Percentiles rank a stretch among this genome's conserved stretches.
Conservation (phyloP, 2,888 invertebrate genomes). For the Pycnomerus fuliginosus region DNA sequence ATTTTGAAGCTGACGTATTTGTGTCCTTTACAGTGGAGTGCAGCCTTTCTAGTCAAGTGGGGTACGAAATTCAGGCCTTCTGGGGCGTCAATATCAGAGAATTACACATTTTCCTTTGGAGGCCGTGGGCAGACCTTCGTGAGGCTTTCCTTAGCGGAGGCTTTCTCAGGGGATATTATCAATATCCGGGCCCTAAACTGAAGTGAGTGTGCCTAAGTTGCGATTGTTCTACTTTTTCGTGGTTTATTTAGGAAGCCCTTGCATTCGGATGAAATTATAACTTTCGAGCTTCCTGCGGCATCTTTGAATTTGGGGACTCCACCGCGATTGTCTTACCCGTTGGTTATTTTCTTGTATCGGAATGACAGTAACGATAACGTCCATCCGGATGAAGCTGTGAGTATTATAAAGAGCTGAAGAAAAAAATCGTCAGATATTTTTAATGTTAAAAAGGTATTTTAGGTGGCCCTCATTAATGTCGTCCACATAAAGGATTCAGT, state of each 20-base stretch:
- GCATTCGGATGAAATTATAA: constrained; percentile 66
- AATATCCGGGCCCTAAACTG: constrained; percentile 44
- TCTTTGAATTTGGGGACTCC: constrained; percentile 70
- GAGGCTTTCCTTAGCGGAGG: constrained; percentile 63
- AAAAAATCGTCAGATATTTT: too few species aligned
- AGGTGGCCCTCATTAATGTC: constrained; percentile 81
- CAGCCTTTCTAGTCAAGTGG: constrained; percentile 72
- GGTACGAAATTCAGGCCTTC: constrained; percentile 71
- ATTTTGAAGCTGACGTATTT: too few species aligned
- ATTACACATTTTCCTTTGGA: constrained; percentile 74
- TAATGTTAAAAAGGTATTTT: too few species aligned
- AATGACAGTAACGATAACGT: constrained; percentile 61
- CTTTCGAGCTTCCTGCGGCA: constrained; percentile 62
- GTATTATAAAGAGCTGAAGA: constrained; percentile 37
- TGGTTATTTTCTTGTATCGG: constrained; percentile 73
- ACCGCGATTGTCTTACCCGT: constrained; percentile 73
- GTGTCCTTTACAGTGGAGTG: too few species aligned
- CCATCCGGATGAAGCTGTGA: constrained; percentile 77
- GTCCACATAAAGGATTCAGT: constrained; percentile 81
- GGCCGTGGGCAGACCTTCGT: constrained; percentile 65
- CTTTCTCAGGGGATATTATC: constrained; percentile 57
- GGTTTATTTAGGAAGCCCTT: constrained; percentile 59
- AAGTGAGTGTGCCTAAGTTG: constrained; percentile 39
- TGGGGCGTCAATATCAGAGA: constrained; percentile 80
- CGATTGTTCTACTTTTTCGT: constrained; percentile 5